Percentiles rank a stretch among this genome's conserved stretches.
Conservation (phyloP, 2,888 invertebrate genomes). For the Drosophila paranaensis region DNA sequence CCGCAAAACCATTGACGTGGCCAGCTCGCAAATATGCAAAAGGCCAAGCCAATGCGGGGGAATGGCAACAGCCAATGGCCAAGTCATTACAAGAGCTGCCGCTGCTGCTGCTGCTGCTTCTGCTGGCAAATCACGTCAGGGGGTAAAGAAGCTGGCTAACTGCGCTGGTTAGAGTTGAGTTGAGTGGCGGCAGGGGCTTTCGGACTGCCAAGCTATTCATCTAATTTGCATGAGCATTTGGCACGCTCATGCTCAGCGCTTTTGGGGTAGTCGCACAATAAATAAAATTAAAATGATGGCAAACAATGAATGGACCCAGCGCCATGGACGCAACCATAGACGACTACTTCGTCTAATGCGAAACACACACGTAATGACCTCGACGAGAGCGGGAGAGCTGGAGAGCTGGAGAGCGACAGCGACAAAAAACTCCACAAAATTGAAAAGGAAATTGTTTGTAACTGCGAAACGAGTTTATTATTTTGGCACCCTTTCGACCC, state of each 20-base stretch:
- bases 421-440: slow-evolving; percentile 67
- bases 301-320: slow-evolving; percentile 75
- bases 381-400: slow-evolving; percentile 20
- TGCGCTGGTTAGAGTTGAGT: neutral
- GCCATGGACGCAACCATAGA: slow-evolving; percentile 45
- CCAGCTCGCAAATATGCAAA: slow-evolving; percentile 70
- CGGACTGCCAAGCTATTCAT: slow-evolving; percentile 82
- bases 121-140: slow-evolving; percentile 34
- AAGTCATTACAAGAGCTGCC: slow-evolving; percentile 80
- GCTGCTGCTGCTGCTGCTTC: slow-evolving; percentile 3
- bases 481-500: slow-evolving; percentile 82
- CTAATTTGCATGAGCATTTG: slow-evolving; percentile 83
- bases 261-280: slow-evolving; percentile 83
- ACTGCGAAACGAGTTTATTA: slow-evolving; percentile 84
- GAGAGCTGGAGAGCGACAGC: neutral
- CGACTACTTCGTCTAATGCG: slow-evolving; percentile 73
- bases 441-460: slow-evolving; percentile 84
- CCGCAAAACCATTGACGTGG: slow-evolving; percentile 84
- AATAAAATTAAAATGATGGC: slow-evolving; percentile 85
- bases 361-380: slow-evolving; percentile 83
- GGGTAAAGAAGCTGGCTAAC: slow-evolving; percentile 46
- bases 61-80: slow-evolving; percentile 65
- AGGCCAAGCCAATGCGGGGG: slow-evolving; percentile 35
- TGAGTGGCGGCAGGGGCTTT: slow-evolving; percentile 26
- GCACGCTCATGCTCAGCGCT: slow-evolving; percentile 26